Percentiles rank a stretch among this genome's conserved stretches.
Evolutionary conservation across 2,888 invertebrate species (phyloP).

Genomic region (Drosophila formosana): DNA sequence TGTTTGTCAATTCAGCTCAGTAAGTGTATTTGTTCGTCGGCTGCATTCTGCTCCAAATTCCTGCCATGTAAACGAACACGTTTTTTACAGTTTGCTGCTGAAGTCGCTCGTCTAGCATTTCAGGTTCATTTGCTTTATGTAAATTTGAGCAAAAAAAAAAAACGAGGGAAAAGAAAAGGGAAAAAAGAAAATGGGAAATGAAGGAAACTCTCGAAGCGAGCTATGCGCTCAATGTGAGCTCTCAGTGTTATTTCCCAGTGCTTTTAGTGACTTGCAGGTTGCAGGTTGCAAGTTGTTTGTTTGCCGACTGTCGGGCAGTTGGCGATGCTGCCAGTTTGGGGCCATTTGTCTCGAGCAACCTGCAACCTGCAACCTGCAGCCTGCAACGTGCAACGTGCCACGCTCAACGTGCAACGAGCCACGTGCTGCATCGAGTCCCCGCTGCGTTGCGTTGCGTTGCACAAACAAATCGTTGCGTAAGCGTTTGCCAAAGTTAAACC

Average conservation of each 20-base stretch:
- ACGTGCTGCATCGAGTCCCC: constrained; percentile 23
- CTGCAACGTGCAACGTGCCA: constrained; percentile 22
- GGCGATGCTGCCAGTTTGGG: constrained; percentile 1
- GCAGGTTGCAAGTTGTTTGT: constrained; percentile 8
- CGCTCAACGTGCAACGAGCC: no score
- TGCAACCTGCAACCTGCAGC: constrained; percentile 25
- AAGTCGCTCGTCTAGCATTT: constrained; percentile 54
- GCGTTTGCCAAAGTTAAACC: constrained; percentile 71
- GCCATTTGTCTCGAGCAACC: constrained; percentile 66
- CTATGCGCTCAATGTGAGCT: not conserved
- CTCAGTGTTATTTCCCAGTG: constrained; percentile 59
- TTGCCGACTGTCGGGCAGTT: constrained; percentile 8
- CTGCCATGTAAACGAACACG: not conserved
- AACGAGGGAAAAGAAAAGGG: not conserved
- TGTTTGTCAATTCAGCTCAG: no score
- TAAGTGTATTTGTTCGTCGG: not conserved
- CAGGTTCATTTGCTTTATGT: constrained; percentile 75
- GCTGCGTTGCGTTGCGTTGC: constrained; percentile 1
- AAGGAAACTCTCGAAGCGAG: constrained; percentile 4
- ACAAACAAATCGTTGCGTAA: constrained; percentile 62
- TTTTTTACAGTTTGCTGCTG: constrained; percentile 18
- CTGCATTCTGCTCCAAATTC: no score
- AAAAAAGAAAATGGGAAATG: not conserved
- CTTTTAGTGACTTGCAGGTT: constrained; percentile 60
- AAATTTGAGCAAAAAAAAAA: constrained; percentile 48